Percentiles rank a stretch among this genome's conserved stretches.
These are phyloP conservation scores for Lytechinus variegatus DNA, from an alignment of 35 echinoderm and acorn worm species.

Conservation along the genomic window DNA sequence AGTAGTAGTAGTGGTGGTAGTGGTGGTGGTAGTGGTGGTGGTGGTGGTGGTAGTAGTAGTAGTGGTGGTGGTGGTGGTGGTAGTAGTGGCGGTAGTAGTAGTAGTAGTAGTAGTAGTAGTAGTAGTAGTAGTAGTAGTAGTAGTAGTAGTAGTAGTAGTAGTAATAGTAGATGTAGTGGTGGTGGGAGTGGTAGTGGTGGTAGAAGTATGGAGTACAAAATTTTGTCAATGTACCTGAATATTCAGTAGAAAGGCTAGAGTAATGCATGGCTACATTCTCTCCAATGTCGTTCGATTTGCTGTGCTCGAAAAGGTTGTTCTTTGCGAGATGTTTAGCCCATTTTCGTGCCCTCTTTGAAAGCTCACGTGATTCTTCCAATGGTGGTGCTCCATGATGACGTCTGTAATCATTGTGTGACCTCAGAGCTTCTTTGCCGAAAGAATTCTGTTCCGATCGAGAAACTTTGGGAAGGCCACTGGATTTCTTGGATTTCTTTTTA, in stretches of 20 bases:
- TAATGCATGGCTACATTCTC: slow-evolving; percentile 99
- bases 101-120: too few relatives aligned
- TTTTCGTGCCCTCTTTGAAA: slow-evolving; percentile 70
- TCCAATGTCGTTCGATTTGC: slow-evolving; percentile 74
- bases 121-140: too few relatives aligned
- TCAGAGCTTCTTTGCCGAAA: slow-evolving; percentile 60
- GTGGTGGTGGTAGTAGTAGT: too few relatives aligned
- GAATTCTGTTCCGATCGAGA: slow-evolving; percentile 51
- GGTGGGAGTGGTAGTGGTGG: too few relatives aligned
- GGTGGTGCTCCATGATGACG: slow-evolving; percentile 65
- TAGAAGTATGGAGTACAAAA: too few relatives aligned
- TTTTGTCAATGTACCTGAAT: slow-evolving; percentile 71
- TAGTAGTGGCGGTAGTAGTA: too few relatives aligned
- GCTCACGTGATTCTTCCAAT: slow-evolving; percentile 67
- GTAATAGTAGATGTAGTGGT: too few relatives aligned
- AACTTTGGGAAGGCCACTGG: slow-evolving; percentile 52
- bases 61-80: too few relatives aligned
- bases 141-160: too few relatives aligned
- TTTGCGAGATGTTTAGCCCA: slow-evolving; percentile 94
- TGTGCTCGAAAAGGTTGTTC: slow-evolving; percentile 89
- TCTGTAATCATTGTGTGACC: slow-evolving; percentile 75
- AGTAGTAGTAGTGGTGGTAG: too few relatives aligned
- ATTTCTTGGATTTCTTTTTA: slow-evolving; percentile 43
- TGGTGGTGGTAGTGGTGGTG: too few relatives aligned
- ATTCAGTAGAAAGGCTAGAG: slow-evolving; percentile 76